Evolutionary conservation across 2,797 vertebrate genomes (phyloP).

Genomic region (Lophius americanus): DNA sequence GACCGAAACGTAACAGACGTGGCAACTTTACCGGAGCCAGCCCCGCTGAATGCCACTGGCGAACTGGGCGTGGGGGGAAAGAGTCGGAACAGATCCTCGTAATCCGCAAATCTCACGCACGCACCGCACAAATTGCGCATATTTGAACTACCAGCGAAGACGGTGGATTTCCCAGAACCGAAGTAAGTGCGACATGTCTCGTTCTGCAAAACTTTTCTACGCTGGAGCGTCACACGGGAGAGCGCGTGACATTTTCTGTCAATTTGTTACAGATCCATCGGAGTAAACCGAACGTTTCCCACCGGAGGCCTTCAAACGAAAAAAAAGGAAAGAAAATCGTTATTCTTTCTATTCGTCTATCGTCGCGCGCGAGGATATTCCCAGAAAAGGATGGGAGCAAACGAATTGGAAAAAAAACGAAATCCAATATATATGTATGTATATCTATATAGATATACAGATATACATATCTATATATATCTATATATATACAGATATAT

Average conservation of each 20-base stretch:
- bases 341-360: background rate
- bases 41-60: slow-evolving; percentile 63
- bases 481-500: too few relatives aligned
- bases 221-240: slow-evolving; percentile 26
- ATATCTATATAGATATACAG: too few relatives aligned
- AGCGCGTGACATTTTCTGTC: slow-evolving; percentile 13
- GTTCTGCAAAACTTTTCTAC: slow-evolving; percentile 65
- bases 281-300: background rate
- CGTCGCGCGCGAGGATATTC: background rate
- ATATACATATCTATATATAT: background rate
- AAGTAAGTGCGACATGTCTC: slow-evolving; percentile 65
- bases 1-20: slow-evolving; percentile 64
- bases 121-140: slow-evolving; percentile 43
- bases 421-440: slow-evolving; percentile 6
- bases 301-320: slow-evolving; percentile 8
- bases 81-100: slow-evolving; percentile 43
- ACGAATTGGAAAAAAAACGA: slow-evolving; percentile 18
- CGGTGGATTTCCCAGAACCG: slow-evolving; percentile 40
- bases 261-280: background rate
- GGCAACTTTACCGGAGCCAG: slow-evolving; percentile 77
- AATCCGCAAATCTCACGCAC: slow-evolving; percentile 34
- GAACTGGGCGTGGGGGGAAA: slow-evolving; percentile 71
- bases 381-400: slow-evolving; percentile 14
- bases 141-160: slow-evolving; percentile 39
- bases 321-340: background rate